phyloP scores from a whole-genome alignment of 2,888 invertebrate species.

The Deilephila elpenor region DNA sequence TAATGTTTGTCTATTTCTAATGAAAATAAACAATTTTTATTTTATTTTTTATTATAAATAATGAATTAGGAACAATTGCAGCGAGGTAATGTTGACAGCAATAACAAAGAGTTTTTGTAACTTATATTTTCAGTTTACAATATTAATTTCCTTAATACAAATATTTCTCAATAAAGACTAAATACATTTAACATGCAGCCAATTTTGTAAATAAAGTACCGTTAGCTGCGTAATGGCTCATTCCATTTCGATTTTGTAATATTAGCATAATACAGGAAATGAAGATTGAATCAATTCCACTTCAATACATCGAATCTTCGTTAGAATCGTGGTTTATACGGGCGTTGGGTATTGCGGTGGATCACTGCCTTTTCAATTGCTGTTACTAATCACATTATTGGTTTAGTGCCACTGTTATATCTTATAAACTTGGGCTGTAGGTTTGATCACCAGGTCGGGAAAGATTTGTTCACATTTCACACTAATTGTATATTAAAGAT shows the following conservation, averaged over 20 bases:
- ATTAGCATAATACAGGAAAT: conserved; percentile 41
- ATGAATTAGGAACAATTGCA: too few relatives aligned
- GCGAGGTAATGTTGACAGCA: too few relatives aligned
- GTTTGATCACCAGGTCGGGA: too few relatives aligned
- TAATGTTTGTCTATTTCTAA: too few relatives aligned
- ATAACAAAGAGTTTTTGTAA: too few relatives aligned
- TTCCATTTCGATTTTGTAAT: conserved; percentile 28
- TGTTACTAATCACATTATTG: neutral
- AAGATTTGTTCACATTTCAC: too few relatives aligned
- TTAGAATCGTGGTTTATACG: conserved; percentile 24
- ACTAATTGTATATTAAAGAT: too few relatives aligned
- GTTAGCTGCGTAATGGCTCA: neutral
- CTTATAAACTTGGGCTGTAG: too few relatives aligned
- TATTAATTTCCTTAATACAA: too few relatives aligned
- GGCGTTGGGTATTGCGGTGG: neutral
- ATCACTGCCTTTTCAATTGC: neutral
- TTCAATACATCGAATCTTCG: conserved; percentile 31
- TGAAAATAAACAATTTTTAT: too few relatives aligned
- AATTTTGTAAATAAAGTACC: neutral
- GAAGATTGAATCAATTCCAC: conserved; percentile 44
- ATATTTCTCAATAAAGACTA: neutral
- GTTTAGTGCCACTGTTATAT: neutral
- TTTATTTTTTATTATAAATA: too few relatives aligned
- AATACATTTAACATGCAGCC: neutral
- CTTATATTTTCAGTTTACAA: neutral